These are phyloP conservation scores for Gymnopithys bicolor DNA, from an alignment of 2,797 vertebrate genomes.

Conservation along the genomic window DNA sequence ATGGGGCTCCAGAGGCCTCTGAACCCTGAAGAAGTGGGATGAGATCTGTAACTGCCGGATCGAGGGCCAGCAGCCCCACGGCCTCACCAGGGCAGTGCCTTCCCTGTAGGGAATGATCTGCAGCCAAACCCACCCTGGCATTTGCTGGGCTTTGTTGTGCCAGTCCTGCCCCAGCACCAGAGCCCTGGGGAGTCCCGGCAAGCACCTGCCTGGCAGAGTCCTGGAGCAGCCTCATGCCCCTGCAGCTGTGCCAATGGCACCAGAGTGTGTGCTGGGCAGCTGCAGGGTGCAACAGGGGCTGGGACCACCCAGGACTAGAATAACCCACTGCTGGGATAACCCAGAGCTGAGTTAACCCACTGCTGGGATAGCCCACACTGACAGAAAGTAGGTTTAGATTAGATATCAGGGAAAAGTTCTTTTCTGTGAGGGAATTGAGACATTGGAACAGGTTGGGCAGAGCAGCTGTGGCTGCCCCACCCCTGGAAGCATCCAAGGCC, in stretches of 20 bases:
- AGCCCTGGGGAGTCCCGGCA: too few species aligned
- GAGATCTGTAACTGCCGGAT: too few species aligned
- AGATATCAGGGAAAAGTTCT: background rate
- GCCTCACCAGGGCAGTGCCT: accelerated
- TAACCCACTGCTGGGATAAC: background rate
- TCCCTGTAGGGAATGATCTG: background rate
- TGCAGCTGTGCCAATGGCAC: accelerated
- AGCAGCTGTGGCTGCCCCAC: background rate
- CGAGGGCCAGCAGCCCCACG: accelerated
- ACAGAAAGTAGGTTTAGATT: background rate
- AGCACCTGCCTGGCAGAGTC: background rate
- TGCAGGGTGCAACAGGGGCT: background rate
- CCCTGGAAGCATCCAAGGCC: accelerated
- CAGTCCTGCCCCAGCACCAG: background rate
- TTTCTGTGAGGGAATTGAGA: too few species aligned
- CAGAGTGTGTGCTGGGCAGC: accelerated
- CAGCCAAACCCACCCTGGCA: accelerated
- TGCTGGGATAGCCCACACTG: background rate
- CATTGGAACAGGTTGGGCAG: too few species aligned
- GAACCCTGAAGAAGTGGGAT: background rate
- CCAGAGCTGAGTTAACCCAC: accelerated
- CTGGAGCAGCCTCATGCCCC: accelerated
- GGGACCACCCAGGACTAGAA: accelerated
- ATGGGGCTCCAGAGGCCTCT: too few species aligned
- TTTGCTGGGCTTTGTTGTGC: background rate